Evolutionary conservation across 2,888 invertebrate species (phyloP), one percentile per base, ranked within the genome.

Genomic region (Trisateles emortualis): DNA sequence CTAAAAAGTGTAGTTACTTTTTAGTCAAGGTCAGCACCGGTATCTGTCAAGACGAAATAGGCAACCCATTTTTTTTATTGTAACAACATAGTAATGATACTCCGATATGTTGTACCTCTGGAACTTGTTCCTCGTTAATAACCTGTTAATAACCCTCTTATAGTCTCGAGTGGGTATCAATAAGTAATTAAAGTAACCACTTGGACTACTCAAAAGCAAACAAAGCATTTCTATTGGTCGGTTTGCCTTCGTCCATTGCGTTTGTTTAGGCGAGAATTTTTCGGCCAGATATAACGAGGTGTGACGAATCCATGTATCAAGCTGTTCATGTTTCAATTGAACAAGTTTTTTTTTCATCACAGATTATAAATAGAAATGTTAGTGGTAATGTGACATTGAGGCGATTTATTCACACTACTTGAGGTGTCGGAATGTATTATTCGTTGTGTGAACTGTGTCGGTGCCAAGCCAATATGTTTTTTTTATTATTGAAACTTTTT

Each of bases 171-270:
- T 67, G 68, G 64, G 58, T 75, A 76, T 78, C 74, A 70, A 79
- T 74, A 74, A 74, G 69, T 80, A 83, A 84, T 84, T 84, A 82
- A 81, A 79, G 72, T 68, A 71, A 73, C 78, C 70, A 77, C 80
- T 77, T 65, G 64, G 62, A 63, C 68, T 72, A 73, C 70, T 77
- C 68, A 64, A 55, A 60, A 67, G 60, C 68, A 71, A 80, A 77
- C 76, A 76, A 73, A 74, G 65, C 67, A 58, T 66, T 64, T 58
- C 63, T 63, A 72, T 72, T 68, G 69, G 65, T 65, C 56, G 58
- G 68, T 64, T 59, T 60, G 64, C 51, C 44, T 54, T 48, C 58
- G 56, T 66, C 54, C 60, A 56, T 44, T 58, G 55, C 67, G 61
- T 73, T 72, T 68, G 59, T 58, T 65, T 68, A 63, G 68, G 59